Base-by-base conservation (phyloP, 1,140 invertebrate genomes). In the Zaprionus ornatus region DNA sequence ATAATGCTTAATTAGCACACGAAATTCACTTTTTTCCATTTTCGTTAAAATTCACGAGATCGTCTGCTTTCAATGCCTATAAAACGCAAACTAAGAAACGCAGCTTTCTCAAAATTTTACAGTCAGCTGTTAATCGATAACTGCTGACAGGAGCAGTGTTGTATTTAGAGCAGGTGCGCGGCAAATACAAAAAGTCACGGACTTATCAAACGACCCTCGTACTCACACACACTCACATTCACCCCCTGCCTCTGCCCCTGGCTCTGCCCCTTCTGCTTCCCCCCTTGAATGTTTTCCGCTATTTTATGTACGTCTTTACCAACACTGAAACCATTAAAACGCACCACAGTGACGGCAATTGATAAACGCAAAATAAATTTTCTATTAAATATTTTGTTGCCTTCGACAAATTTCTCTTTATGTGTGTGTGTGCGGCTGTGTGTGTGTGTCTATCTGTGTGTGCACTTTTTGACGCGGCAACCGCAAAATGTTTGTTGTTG, bases 401-500 rank as follows among this genome's bases (percentile, higher is more conserved):
- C 17, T 13, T 19, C 54, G 37, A 50, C 17, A 50, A 50, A 50
- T 59, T 19, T 59, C 13, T 10, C 17, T 23, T 37, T 45, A 48
- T 48, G 29, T 32, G 56, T 48, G n/a, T 19, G 42, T 29, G 25
- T 56, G 27, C 40, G 25, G 29, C 4, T 29, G n/a, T 5, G 45
- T 10, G 17, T 21, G 42, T 19, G 42, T 48, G 42, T 48, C 17
- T 21, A 2, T 21, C 10, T 23, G 45, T 50, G 45, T 23, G 19
- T 50, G 45, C 19, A 50, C 12, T 50, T 50, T 50, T 50, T 50
- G 45, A 50, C 45, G 56, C 72, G 52, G 40, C 48, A 32, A 55
- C 72, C 72, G 59, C 72, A 62, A 68, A 62, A 48, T 69, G 64
- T 74, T 74, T 45, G 62, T 40, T 61, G 65, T 61, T 54, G 65